These are phyloP conservation scores for Cryptus armator DNA, from an alignment of 2,888 invertebrate genomes.

Conservation along the genomic window DNA sequence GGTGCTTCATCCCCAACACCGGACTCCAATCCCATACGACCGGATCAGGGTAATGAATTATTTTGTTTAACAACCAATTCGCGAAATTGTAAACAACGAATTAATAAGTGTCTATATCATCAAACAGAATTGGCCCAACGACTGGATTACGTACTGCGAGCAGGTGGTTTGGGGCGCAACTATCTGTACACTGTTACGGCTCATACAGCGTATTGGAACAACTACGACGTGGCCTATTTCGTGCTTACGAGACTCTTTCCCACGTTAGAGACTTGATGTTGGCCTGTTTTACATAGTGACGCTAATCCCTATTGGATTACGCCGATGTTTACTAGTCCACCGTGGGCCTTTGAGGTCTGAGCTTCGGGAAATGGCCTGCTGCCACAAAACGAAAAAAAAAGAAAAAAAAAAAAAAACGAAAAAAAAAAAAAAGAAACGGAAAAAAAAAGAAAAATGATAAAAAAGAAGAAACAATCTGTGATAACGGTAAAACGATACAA, in stretches of 20 bases:
- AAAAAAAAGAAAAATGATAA: conserved; percentile 45
- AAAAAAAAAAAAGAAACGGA: conserved; percentile 44
- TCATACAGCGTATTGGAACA: conserved; percentile 89
- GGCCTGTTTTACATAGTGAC: conserved; percentile 71
- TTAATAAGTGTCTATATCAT: background rate
- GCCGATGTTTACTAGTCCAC: conserved; percentile 78
- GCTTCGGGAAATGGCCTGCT: conserved; percentile 78
- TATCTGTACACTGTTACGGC: conserved; percentile 88
- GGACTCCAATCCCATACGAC: conserved; percentile 82
- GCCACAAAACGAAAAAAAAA: conserved; percentile 70
- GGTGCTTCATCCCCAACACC: conserved; percentile 82
- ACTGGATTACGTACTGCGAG: conserved; percentile 87
- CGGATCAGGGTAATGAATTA: conserved; percentile 82
- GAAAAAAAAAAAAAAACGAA: conserved; percentile 44
- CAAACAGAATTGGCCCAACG: conserved; percentile 86
- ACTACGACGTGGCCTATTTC: conserved; percentile 88
- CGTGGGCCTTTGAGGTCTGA: conserved; percentile 77
- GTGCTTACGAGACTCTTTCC: conserved; percentile 86
- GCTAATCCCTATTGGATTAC: conserved; percentile 70
- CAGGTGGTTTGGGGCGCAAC: conserved; percentile 87
- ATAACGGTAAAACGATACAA: conserved; percentile 84
- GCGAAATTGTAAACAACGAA: background rate
- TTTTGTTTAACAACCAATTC: background rate
- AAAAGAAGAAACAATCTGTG: conserved; percentile 82
- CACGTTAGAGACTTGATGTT: conserved; percentile 85